These are phyloP conservation scores for Cyrtodaria siliqua DNA, from an alignment of 2,888 invertebrate genomes.

Conservation along the genomic window DNA sequence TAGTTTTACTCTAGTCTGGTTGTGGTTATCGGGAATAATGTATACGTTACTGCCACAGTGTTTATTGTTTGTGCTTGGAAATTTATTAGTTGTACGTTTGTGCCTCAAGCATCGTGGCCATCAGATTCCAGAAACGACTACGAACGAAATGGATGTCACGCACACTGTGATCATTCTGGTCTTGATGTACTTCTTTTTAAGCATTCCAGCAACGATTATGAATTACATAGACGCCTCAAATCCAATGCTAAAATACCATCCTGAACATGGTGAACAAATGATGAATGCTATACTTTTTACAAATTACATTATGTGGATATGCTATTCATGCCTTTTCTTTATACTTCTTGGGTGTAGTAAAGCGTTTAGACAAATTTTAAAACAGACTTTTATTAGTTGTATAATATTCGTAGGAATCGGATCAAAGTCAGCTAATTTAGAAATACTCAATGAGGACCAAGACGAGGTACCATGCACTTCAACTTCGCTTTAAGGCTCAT, in stretches of 20 bases:
- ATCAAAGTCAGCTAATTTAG: constrained; percentile 21
- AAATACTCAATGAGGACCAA: constrained; percentile 34
- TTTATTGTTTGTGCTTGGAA: constrained; percentile 68
- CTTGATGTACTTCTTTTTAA: constrained; percentile 48
- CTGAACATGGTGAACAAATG: background rate
- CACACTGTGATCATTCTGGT: constrained; percentile 57
- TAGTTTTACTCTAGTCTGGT: constrained; percentile 67
- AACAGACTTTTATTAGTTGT: constrained; percentile 18
- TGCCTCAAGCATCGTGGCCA: constrained; percentile 58
- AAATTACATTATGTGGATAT: constrained; percentile 31
- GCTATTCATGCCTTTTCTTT: constrained; percentile 30
- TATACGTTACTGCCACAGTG: constrained; percentile 75
- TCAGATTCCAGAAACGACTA: constrained; percentile 42
- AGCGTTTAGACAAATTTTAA: constrained; percentile 38
- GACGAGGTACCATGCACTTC: constrained; percentile 48
- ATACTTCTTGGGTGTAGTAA: constrained; percentile 37
- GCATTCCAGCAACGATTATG: constrained; percentile 59
- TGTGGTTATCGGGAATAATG: constrained; percentile 74
- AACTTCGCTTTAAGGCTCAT: too few species aligned
- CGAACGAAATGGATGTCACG: constrained; percentile 58
- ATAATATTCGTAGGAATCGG: constrained; percentile 14
- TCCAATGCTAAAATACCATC: background rate
- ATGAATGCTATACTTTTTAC: constrained; percentile 1
- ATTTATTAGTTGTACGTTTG: constrained; percentile 63
- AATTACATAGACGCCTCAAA: background rate